Evolutionary conservation across 2,888 invertebrate genomes (phyloP).

Genomic region (Gastrophysa polygoni): DNA sequence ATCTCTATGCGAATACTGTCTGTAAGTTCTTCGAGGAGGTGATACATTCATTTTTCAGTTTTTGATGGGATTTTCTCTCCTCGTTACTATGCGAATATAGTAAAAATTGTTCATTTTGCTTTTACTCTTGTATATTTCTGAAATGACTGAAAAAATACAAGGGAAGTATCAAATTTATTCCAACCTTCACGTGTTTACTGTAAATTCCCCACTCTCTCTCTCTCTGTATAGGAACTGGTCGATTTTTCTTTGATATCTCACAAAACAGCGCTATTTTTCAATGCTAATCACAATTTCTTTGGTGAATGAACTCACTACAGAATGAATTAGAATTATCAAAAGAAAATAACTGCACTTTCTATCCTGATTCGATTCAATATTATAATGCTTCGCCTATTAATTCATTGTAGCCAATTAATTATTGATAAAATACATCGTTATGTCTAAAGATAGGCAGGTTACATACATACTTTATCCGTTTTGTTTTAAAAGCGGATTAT

Average conservation of each 20-base stretch:
- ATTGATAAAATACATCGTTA: slow-evolving; percentile 1
- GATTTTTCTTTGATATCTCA: neutral
- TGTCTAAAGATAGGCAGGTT: slow-evolving; percentile 6
- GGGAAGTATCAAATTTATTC: too few relatives aligned
- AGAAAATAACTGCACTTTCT: slow-evolving; percentile 13
- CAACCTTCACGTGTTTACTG: too few relatives aligned
- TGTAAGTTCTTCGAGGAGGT: too few relatives aligned
- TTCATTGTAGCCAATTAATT: slow-evolving; percentile 9
- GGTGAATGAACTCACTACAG: slow-evolving; percentile 5
- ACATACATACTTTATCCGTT: slow-evolving; percentile 1
- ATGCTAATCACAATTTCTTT: neutral
- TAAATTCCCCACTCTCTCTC: too few relatives aligned
- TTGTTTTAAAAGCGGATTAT: slow-evolving; percentile 15
- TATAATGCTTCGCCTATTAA: slow-evolving; percentile 14
- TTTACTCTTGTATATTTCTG: too few relatives aligned
- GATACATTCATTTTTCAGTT: too few relatives aligned
- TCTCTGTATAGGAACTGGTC: too few relatives aligned
- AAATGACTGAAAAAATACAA: too few relatives aligned
- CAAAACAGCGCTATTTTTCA: neutral
- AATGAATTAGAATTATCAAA: slow-evolving; percentile 6
- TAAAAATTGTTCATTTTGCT: too few relatives aligned
- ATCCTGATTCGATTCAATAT: slow-evolving; percentile 3
- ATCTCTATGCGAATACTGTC: too few relatives aligned
- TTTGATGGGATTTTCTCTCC: too few relatives aligned
- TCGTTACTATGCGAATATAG: too few relatives aligned